A percentile compares a stretch with the other conserved stretches of the same genome.
Evolutionary conservation across 2,113 vertebrate species (phyloP).

Genomic region (Percopsis transmontana): DNA sequence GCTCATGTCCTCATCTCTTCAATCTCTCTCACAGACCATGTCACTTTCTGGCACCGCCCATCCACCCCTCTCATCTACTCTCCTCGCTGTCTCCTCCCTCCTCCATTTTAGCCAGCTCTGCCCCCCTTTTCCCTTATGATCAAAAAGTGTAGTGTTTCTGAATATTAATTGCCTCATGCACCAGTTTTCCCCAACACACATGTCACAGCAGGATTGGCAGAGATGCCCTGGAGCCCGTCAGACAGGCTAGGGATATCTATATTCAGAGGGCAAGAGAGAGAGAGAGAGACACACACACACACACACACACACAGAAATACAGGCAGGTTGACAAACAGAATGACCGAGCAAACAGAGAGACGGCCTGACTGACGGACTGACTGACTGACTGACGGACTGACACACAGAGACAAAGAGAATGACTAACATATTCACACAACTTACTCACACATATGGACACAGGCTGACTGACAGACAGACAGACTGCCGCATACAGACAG

Average conservation of each 20-base stretch:
- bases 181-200: constrained; percentile 53
- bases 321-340: background rate
- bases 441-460: constrained; percentile 4
- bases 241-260: constrained; percentile 43
- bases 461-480: constrained; percentile 11
- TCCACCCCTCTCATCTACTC: constrained; percentile 12
- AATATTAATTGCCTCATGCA: constrained; percentile 70
- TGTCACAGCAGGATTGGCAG: constrained; percentile 61
- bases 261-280: constrained; percentile 40
- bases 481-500: background rate
- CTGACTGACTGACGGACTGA: constrained; percentile 5
- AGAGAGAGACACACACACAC: constrained; percentile 3
- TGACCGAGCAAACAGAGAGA: constrained; percentile 4
- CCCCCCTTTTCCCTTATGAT: constrained; percentile 34
- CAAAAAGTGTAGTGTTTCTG: constrained; percentile 62
- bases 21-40: constrained; percentile 33
- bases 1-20: constrained; percentile 34
- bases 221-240: constrained; percentile 57
- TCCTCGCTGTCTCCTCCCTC: constrained; percentile 9
- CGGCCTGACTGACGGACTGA: background rate
- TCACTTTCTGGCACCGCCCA: constrained; percentile 8
- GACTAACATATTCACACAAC: too few species aligned
- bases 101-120: constrained; percentile 6
- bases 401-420: background rate
- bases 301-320: constrained; percentile 3